Base-by-base conservation (phyloP, 2,113 vertebrate genomes). In the Pycnonotus jocosus region DNA sequence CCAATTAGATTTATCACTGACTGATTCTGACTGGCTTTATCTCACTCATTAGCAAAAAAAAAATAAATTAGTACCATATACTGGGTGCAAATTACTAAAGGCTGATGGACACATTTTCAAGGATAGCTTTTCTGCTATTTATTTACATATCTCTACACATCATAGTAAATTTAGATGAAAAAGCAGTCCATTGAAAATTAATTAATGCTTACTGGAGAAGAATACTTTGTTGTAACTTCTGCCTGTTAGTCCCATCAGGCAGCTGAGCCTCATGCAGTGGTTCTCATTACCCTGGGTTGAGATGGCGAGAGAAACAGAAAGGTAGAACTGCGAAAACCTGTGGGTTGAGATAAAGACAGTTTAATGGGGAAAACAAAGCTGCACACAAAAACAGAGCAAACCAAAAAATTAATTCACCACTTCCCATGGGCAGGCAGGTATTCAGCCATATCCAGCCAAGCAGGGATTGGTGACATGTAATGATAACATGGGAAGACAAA, bases 391-490 rank as follows among this genome's bases (percentile, higher is more conserved):
- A 54, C 12, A 89, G 44, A 61, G 11, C 10, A 57, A 68, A 57
- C 7, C 4, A 57, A 68, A 25, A 23, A 56, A 42, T 45, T 38
- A 1, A 31, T 65, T 33, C 16, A 35, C 15, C 5, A 1, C 22
- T 86, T 65, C 50, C n/a, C 9, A 3, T 45, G 1, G 0, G 1
- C 17, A 74, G 37, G 85, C 7, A n/a, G 21, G 7, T 51, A 15
- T 64, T 79, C 45, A 56, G 30, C 17, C 12, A 28, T 65, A 44
- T 56, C 33, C 61, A 74, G 37, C 35, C 62, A 28, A 35, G 16
- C 25, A 62, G 21, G 17, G 7, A 12, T 71, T 2, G 2, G 2
- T 35, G 22, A 15, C 4, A 0, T 1, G 0, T 44, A 62, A 10
- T 0, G 0, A 6, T 35, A 37, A 20, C 44, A 35, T 33, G 30